phyloP scores from a whole-genome alignment of 1,140 invertebrate species.

The Magallana angulata region DNA sequence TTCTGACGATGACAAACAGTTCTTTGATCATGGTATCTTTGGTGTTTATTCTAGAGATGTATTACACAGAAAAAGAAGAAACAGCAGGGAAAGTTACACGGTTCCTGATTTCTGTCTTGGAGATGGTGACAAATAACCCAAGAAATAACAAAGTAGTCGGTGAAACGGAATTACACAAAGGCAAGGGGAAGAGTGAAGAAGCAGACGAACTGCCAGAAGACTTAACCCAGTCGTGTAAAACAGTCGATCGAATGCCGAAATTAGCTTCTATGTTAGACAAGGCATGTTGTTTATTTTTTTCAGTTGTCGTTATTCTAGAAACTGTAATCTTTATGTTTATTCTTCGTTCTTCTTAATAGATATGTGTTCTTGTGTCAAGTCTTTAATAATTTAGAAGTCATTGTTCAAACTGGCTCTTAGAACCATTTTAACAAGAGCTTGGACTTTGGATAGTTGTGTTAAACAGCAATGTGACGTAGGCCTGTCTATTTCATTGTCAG shows the following conservation, averaged over 20 bases:
- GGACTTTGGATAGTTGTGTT: too few species aligned
- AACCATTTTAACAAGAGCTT: too few species aligned
- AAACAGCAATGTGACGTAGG: too few species aligned
- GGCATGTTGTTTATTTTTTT: not conserved
- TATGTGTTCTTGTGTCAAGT: not conserved
- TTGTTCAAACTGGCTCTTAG: too few species aligned
- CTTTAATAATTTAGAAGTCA: too few species aligned
- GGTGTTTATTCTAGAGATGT: not conserved
- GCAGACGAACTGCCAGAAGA: not conserved
- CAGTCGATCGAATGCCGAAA: not conserved
- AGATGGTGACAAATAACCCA: not conserved
- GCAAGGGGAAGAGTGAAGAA: not conserved
- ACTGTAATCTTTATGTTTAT: not conserved
- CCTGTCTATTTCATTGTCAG: too few species aligned
- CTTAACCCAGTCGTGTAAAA: not conserved
- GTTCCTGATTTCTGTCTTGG: not conserved
- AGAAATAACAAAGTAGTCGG: not conserved
- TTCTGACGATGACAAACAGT: not conserved
- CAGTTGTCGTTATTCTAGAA: not conserved
- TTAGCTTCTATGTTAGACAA: not conserved
- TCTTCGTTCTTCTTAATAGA: not conserved
- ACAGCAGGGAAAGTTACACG: not conserved
- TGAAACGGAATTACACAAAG: not conserved
- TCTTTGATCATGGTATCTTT: not conserved
- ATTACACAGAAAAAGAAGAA: not conserved